Evolutionary conservation across 2,797 vertebrate genomes (phyloP).

Genomic region (Rhinichthys osculus): DNA sequence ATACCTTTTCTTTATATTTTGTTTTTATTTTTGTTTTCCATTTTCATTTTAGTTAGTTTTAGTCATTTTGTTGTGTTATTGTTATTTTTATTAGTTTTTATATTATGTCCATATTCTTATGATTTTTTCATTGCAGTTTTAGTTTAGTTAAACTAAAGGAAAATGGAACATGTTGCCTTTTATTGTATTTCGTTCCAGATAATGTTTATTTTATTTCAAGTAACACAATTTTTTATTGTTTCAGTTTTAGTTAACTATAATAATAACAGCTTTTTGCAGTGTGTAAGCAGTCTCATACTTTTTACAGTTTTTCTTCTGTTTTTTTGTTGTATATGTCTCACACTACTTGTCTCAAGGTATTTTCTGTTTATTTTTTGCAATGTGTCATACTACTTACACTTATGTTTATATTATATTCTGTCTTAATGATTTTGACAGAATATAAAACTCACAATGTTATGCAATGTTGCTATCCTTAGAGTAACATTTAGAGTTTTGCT

Average conservation of each 20-base stretch:
- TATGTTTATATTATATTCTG: too few relatives aligned
- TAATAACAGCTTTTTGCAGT: neutral
- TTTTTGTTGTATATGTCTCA: neutral
- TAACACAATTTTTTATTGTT: too few relatives aligned
- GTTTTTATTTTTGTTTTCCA: neutral
- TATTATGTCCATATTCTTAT: neutral
- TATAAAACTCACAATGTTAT: slow-evolving; percentile 21
- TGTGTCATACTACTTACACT: neutral
- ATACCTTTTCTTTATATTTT: neutral
- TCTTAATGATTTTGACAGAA: slow-evolving; percentile 30
- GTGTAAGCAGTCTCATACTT: neutral
- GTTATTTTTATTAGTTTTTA: neutral
- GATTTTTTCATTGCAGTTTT: neutral
- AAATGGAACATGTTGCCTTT: neutral
- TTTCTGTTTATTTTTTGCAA: neutral
- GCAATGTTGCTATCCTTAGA: slow-evolving; percentile 31
- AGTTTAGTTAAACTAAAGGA: neutral
- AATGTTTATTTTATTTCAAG: too few relatives aligned
- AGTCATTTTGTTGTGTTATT: neutral
- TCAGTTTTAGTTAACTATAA: neutral
- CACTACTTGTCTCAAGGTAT: neutral
- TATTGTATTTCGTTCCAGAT: neutral
- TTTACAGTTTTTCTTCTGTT: neutral
- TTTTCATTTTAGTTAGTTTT: neutral
- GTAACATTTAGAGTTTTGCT: neutral